phyloP scores from a whole-genome alignment of 2,113 vertebrate genomes.

The Petaurus breviceps region DNA sequence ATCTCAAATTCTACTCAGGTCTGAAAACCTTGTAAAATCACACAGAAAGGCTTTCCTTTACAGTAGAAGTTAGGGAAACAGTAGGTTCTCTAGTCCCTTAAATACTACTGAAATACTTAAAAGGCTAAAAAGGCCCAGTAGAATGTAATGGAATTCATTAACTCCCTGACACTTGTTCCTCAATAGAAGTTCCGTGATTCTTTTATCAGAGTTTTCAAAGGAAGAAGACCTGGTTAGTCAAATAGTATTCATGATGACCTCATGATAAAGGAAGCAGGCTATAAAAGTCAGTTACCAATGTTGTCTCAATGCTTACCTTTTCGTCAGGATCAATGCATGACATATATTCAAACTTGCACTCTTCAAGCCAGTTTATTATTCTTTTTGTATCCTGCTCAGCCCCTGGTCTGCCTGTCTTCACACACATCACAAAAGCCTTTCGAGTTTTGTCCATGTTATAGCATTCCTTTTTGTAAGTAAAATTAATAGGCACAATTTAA shows the following conservation, averaged over 20 bases:
- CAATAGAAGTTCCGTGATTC: not conserved
- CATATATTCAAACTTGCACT: constrained; percentile 23
- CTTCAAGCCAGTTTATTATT: constrained; percentile 15
- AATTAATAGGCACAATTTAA: not conserved
- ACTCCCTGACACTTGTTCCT: not conserved
- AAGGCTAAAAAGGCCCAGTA: not conserved
- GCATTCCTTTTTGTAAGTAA: constrained; percentile 27
- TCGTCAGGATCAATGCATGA: constrained; percentile 45
- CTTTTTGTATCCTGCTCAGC: not conserved
- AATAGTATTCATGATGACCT: not conserved
- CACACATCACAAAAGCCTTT: constrained; percentile 56
- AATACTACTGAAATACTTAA: not conserved
- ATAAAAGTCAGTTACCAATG: not conserved
- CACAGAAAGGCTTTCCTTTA: not conserved
- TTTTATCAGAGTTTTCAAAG: not conserved
- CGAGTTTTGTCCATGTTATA: constrained; percentile 35
- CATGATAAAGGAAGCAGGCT: not conserved
- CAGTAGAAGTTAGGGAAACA: not conserved
- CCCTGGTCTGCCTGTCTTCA: constrained; percentile 36
- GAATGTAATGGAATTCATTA: not conserved
- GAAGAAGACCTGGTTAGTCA: not conserved
- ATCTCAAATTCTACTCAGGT: not conserved
- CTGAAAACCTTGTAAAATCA: not conserved
- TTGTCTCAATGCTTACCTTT: not conserved
- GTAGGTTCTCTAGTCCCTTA: not conserved